These are phyloP conservation scores for Pteromalus puparum DNA, from an alignment of 1,140 invertebrate species.

Conservation along the genomic window DNA sequence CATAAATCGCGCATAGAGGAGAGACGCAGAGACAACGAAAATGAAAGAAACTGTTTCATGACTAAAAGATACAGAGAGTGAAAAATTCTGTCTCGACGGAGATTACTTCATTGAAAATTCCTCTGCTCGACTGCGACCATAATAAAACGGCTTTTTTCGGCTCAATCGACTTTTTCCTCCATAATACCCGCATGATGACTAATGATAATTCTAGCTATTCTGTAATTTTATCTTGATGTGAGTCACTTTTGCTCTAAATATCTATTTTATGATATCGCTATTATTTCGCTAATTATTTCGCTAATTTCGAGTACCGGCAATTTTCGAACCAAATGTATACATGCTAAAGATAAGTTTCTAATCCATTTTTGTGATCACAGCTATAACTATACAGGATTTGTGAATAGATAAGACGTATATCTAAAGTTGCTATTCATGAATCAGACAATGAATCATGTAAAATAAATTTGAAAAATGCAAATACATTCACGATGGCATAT, in stretches of 20 bases:
- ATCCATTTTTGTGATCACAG: no score
- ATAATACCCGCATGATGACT: neutral
- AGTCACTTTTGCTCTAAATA: neutral
- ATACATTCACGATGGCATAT: no score
- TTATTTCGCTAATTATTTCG: neutral
- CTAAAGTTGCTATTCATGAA: no score
- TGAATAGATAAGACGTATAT: no score
- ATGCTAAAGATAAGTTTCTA: no score
- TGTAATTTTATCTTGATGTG: constrained; percentile 1
- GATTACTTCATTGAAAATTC: constrained; percentile 9
- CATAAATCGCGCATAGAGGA: constrained; percentile 20
- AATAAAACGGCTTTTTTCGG: neutral
- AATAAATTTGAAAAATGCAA: no score
- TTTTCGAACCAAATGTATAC: no score
- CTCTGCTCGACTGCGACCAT: neutral
- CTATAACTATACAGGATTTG: no score
- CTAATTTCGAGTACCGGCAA: neutral
- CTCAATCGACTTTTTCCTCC: neutral
- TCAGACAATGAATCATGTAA: no score
- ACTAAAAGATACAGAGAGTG: constrained; percentile 16
- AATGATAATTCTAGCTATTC: neutral
- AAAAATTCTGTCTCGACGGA: constrained; percentile 2
- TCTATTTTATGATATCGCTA: neutral
- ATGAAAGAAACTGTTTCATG: constrained; percentile 42
- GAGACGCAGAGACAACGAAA: constrained; percentile 27